Evolutionary conservation across 2,797 vertebrate genomes (phyloP), one percentile per base, ranked within the genome.

Genomic region (Anableps anableps): DNA sequence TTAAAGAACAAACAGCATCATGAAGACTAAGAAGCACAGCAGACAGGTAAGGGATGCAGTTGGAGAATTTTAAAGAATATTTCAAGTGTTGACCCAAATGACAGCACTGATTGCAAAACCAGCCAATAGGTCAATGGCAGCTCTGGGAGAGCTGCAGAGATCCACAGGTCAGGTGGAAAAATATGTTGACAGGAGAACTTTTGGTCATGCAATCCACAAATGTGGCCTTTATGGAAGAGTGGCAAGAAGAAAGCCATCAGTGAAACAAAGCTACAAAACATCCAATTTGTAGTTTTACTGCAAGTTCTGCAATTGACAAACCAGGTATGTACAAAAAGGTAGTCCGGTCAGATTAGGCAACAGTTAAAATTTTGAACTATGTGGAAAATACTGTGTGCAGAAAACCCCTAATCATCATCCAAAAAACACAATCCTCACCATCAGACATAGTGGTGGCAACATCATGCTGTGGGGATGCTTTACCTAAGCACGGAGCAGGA

Each of bases 391-490:
- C 64, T 68, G 21, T 41, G 36, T 68, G 38, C 64, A 38, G 21
- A 68, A 38, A 68, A 36, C 31, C 34, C 21, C 36, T 41, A 17
- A 11, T 19, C 36, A 4, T 41, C 19, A 23, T 21, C 34, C 64
- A 68, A 19, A 68, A 26, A 9, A 41, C 34, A 68, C 64, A 8
- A 41, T 23, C 21, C 36, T 38, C 64, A 23, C 62, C 36, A 16
- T 36, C 9, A 66, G 34, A 36, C 21, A 66, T 4, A 31, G 19
- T 68, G 34, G 19, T 41, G 64, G 21, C 64, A 68, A 21, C 9
- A 68, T 68, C 64, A 41, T 68, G 64, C 23, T 23, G 64, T 68
- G 36, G 64, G 21, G 64, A 66, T 41, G 23, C 66, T 70, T 70
- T 43, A 26, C 6, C 43, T 66, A 26, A 70, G 23, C 38, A 41